Evolutionary conservation across 2,888 invertebrate genomes (phyloP).

Genomic region (Rotaria socialis): DNA sequence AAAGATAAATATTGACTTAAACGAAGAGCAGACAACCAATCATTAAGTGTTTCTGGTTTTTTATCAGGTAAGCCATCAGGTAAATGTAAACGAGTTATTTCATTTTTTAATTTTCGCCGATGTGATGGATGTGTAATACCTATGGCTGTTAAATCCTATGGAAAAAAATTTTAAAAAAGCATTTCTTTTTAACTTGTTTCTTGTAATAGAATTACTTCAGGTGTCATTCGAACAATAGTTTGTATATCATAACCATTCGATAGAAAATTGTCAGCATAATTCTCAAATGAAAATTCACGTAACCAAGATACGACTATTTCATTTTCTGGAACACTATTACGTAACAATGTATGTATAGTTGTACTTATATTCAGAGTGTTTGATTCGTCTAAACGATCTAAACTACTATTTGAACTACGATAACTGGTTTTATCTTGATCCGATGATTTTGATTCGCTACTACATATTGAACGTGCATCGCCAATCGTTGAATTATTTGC

Average conservation of each 20-base stretch:
- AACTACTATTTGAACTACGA: constrained; percentile 61
- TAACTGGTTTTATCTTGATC: constrained; percentile 54
- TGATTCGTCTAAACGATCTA: constrained; percentile 67
- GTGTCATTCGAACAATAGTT: constrained; percentile 96
- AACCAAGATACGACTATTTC: constrained; percentile 90
- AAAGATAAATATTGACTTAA: constrained; percentile 86
- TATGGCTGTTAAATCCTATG: constrained; percentile 66
- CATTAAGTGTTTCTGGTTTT: constrained; percentile 72
- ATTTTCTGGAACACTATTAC: constrained; percentile 63
- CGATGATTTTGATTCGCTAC: constrained; percentile 58
- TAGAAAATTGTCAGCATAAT: constrained; percentile 85
- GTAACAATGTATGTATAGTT: constrained; percentile 45
- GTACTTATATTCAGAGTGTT: background rate
- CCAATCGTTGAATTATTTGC: background rate
- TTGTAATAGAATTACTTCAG: constrained; percentile 67
- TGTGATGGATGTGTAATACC: constrained; percentile 93
- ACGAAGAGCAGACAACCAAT: constrained; percentile 84
- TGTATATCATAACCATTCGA: constrained; percentile 94
- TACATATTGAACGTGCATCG: constrained; percentile 48
- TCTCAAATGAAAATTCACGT: constrained; percentile 84
- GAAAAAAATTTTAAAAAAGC: background rate
- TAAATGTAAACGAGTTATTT: constrained; percentile 86
- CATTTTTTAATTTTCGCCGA: constrained; percentile 86
- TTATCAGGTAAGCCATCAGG: constrained; percentile 87
- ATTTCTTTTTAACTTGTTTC: background rate